A percentile compares a stretch with the other conserved stretches of the same genome.
These are phyloP conservation scores for Tetrao urogallus DNA, from an alignment of 2,113 vertebrate species.

Conservation along the genomic window DNA sequence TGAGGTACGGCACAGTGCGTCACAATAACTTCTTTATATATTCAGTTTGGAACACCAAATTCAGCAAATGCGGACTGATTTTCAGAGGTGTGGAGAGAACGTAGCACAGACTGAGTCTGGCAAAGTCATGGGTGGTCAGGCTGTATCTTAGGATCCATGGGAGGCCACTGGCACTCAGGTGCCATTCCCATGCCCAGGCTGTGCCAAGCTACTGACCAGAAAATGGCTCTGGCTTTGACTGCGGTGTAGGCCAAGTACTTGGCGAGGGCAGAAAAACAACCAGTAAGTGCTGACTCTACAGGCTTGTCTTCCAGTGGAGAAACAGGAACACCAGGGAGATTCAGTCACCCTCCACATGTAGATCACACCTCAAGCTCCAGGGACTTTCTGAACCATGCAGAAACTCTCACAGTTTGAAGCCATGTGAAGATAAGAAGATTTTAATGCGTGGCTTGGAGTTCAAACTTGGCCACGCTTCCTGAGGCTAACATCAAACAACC, in stretches of 20 bases:
- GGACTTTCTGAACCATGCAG: not conserved
- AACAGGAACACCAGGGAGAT: not conserved
- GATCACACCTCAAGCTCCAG: not conserved
- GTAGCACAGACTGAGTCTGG: not conserved
- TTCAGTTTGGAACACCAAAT: not conserved
- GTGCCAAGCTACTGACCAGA: not conserved
- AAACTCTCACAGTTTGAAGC: not conserved
- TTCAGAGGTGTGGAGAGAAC: not conserved
- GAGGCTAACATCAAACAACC: not conserved
- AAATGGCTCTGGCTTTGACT: not conserved
- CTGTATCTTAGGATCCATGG: not conserved
- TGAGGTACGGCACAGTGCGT: not conserved
- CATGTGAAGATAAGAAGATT: not conserved
- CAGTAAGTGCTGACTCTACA: not conserved
- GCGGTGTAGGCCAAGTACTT: not conserved
- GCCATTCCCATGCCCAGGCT: not conserved
- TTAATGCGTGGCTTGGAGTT: not conserved
- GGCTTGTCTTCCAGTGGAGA: not conserved
- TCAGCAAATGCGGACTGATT: not conserved
- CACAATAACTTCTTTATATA: not conserved
- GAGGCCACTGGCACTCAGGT: not conserved
- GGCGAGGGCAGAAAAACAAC: not conserved
- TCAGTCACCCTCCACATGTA: not conserved
- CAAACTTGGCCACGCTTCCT: not conserved
- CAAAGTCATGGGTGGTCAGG: not conserved